These are phyloP conservation scores for Tridacna crocea DNA, from an alignment of 2,888 invertebrate species.

Conservation along the genomic window DNA sequence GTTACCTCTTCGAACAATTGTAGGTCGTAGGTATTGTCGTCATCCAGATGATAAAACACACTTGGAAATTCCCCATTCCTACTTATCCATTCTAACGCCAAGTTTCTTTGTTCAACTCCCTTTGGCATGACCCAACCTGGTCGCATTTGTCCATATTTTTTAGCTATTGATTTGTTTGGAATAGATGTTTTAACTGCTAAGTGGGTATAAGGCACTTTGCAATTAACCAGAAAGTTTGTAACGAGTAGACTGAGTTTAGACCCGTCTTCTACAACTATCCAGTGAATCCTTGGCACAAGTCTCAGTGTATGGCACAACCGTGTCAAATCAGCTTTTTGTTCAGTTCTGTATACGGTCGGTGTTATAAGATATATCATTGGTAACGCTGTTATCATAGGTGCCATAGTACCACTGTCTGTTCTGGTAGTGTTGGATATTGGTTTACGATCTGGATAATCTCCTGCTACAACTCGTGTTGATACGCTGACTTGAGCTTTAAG, in stretches of 20 bases:
- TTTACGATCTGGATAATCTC: too few relatives aligned
- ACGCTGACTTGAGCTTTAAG: too few relatives aligned
- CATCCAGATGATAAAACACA: neutral
- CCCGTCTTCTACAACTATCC: slow-evolving; percentile 97
- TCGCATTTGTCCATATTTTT: neutral
- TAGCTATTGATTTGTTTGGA: slow-evolving; percentile 59
- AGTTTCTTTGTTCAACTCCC: neutral
- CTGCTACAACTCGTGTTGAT: too few relatives aligned
- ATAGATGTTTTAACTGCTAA: slow-evolving; percentile 89
- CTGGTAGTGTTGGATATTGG: too few relatives aligned
- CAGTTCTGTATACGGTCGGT: slow-evolving; percentile 94
- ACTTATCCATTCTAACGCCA: slow-evolving; percentile 3
- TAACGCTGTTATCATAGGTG: neutral
- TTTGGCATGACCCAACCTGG: neutral
- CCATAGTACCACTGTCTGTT: too few relatives aligned
- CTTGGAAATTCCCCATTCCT: neutral
- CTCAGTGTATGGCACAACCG: slow-evolving; percentile 93
- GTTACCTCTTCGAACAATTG: neutral
- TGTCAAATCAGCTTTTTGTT: slow-evolving; percentile 96
- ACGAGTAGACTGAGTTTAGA: slow-evolving; percentile 89
- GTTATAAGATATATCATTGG: slow-evolving; percentile 87
- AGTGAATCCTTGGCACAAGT: slow-evolving; percentile 94
- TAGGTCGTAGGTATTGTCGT: slow-evolving; percentile 1
- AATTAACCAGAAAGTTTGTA: slow-evolving; percentile 88
- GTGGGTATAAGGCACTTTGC: slow-evolving; percentile 88